phyloP scores from a whole-genome alignment of 2,113 vertebrate genomes.

The Abramis brama region DNA sequence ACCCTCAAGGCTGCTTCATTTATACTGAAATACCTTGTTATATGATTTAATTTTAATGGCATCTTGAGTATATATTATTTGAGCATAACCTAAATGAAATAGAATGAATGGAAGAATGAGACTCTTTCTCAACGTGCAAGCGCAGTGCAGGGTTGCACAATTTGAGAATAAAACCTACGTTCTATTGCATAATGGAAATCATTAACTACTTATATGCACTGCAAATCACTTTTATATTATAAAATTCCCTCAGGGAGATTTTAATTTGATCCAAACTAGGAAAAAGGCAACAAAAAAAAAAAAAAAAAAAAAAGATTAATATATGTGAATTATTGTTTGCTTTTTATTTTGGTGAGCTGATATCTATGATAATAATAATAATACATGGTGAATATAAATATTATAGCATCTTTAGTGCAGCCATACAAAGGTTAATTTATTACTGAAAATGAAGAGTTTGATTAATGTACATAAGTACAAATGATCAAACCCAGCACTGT shows the following conservation, averaged over 20 bases:
- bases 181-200: background rate
- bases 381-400: background rate
- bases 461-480: background rate
- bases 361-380: background rate
- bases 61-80: background rate
- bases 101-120: background rate
- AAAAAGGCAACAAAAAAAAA: background rate
- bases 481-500: background rate
- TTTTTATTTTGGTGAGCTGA: background rate
- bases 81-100: background rate
- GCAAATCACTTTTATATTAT: background rate
- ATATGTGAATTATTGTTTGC: background rate
- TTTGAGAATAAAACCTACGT: background rate
- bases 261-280: background rate
- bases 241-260: background rate
- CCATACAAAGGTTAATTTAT: background rate
- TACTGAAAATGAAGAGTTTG: background rate
- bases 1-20: background rate
- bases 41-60: background rate
- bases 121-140: background rate
- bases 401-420: too few relatives aligned
- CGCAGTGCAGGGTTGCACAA: background rate
- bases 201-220: background rate
- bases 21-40: background rate
- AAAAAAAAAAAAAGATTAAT: background rate